phyloP scores from a whole-genome alignment of 2,888 invertebrate genomes.

The Acronicta alni region DNA sequence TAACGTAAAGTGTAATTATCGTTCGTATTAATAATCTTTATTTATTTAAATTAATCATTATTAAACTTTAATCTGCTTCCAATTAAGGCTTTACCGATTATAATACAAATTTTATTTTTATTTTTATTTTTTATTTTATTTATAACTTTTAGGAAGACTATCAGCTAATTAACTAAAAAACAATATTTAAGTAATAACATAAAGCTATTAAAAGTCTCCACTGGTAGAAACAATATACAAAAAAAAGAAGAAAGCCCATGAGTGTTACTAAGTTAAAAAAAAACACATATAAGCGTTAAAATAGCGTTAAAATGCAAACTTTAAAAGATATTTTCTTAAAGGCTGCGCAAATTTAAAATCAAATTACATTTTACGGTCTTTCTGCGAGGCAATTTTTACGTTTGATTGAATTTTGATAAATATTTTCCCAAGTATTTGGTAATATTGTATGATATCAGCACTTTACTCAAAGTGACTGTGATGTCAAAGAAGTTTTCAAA shows the following conservation, averaged over 20 bases:
- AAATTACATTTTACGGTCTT: constrained; percentile 11
- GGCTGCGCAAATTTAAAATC: constrained; percentile 13
- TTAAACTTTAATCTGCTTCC: constrained; percentile 38
- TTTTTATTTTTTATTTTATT: too few species aligned
- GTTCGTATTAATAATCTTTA: too few species aligned
- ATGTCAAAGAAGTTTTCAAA: constrained; percentile 22
- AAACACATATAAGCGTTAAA: constrained; percentile 15
- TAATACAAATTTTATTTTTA: too few species aligned
- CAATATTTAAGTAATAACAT: too few species aligned
- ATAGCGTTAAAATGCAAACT: not conserved
- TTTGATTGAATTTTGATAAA: constrained; percentile 23
- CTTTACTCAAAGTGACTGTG: constrained; percentile 20
- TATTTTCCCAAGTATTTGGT: constrained; percentile 17
- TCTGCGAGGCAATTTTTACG: constrained; percentile 1
- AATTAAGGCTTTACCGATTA: constrained; percentile 17
- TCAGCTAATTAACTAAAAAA: too few species aligned
- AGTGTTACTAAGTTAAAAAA: too few species aligned
- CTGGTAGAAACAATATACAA: too few species aligned
- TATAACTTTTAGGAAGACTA: too few species aligned
- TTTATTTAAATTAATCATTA: too few species aligned
- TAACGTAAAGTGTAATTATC: too few species aligned
- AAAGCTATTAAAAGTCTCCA: too few species aligned
- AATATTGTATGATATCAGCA: constrained; percentile 11
- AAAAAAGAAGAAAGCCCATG: too few species aligned
- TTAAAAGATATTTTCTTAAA: constrained; percentile 18